These are phyloP conservation scores for Leucoraja ocellata DNA, from an alignment of 2,797 vertebrate genomes.

Conservation along the genomic window DNA sequence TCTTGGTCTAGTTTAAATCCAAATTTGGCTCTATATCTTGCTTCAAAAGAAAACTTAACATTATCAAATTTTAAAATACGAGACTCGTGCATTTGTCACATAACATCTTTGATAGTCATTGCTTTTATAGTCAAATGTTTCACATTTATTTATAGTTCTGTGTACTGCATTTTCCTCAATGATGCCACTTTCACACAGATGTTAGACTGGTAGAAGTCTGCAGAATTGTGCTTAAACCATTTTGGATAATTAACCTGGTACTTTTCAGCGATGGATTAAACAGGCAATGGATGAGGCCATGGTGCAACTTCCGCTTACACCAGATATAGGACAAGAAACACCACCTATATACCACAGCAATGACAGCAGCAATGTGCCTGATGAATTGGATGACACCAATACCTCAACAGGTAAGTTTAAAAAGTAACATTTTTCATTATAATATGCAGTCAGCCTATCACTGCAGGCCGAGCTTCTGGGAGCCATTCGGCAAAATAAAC, in stretches of 20 bases:
- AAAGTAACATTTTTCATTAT: not conserved
- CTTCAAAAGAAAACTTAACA: not conserved
- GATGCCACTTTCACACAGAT: not conserved
- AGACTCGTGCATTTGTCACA: not conserved
- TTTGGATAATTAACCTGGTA: conserved; percentile 10
- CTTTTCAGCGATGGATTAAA: conserved; percentile 88
- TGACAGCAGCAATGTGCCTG: conserved; percentile 73
- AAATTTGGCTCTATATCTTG: not conserved
- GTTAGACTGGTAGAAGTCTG: not conserved
- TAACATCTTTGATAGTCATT: not conserved
- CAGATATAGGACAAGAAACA: conserved; percentile 69
- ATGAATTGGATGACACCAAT: conserved; percentile 46
- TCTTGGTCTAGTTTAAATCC: not conserved
- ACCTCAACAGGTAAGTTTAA: not conserved
- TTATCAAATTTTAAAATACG: not conserved
- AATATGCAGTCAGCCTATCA: not conserved
- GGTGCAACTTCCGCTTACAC: conserved; percentile 61
- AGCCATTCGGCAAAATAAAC: not conserved
- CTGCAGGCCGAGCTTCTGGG: not conserved
- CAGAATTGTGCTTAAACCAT: not conserved
- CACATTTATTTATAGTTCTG: not conserved
- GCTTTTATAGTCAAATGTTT: not conserved
- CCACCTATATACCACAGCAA: conserved; percentile 89
- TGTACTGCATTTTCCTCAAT: not conserved
- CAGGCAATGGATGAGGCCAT: conserved; percentile 89